Evolutionary conservation across 35 echinoderm and acorn worm genomes (phyloP).

Genomic region (Anneissia japonica): DNA sequence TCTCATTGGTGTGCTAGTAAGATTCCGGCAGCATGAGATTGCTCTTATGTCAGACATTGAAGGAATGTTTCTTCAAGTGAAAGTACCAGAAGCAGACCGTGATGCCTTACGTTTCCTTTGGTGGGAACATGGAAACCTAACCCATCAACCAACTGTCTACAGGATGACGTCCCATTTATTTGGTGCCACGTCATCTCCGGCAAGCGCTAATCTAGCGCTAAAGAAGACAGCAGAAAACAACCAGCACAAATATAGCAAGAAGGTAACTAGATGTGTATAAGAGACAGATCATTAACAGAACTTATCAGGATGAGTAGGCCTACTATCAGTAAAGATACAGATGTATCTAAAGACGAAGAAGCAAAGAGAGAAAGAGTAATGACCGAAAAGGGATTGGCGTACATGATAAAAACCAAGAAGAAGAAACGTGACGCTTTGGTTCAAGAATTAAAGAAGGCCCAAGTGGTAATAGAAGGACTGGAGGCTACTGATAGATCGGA

Average conservation of each 20-base stretch:
- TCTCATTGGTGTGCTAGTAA: not conserved
- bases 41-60: conserved; percentile 24
- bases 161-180: conserved; percentile 18
- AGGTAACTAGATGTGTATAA: no score
- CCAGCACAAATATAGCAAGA: not conserved
- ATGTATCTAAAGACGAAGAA: no score
- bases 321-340: no score
- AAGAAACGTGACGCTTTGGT: no score
- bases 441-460: no score
- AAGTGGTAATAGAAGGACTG: no score
- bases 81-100: not conserved
- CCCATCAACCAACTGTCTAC: not conserved
- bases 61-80: conserved; percentile 31
- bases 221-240: conserved; percentile 13
- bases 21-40: not conserved
- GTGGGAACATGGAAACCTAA: conserved; percentile 2
- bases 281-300: no score
- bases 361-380: no score
- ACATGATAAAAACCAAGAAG: no score
- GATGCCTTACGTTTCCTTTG: conserved; percentile 14
- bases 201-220: conserved; percentile 26
- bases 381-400: no score
- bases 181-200: not conserved
- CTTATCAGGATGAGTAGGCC: no score
- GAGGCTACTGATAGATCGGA: no score